Conservation (phyloP, 2,113 vertebrate genomes). For the Thinocorus orbignyianus region DNA sequence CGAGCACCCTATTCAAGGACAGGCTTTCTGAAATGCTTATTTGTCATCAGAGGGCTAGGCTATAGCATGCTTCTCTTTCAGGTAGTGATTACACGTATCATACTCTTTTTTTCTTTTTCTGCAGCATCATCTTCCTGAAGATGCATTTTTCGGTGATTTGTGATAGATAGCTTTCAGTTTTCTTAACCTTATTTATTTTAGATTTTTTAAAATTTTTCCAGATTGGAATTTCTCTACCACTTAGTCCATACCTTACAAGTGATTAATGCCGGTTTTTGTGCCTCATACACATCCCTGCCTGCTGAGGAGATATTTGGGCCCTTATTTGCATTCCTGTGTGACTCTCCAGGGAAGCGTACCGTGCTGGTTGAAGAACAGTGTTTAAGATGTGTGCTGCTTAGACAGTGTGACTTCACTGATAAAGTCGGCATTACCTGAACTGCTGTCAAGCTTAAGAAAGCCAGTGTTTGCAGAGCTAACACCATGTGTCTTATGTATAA, state of each 20-base stretch:
- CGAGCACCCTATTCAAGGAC: conserved; percentile 75
- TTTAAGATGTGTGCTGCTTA: background rate
- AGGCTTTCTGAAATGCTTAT: conserved; percentile 72
- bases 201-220: background rate
- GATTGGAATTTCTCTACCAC: background rate
- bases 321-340: background rate
- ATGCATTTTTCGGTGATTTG: background rate
- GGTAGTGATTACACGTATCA: background rate
- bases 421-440: background rate
- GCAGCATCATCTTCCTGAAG: background rate
- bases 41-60: conserved; percentile 66
- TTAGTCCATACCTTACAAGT: background rate
- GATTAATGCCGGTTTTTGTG: background rate
- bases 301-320: background rate
- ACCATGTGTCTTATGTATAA: background rate
- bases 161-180: background rate
- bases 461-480: background rate
- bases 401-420: background rate
- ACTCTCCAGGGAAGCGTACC: background rate
- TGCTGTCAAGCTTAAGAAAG: background rate
- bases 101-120: background rate
- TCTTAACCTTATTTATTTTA: conserved; percentile 13
- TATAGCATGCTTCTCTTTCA: background rate
- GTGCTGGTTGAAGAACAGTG: background rate
- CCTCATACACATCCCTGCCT: background rate